Conservation (phyloP, 2,888 invertebrate genomes). For the Caenorhabditis macrosperma region DNA sequence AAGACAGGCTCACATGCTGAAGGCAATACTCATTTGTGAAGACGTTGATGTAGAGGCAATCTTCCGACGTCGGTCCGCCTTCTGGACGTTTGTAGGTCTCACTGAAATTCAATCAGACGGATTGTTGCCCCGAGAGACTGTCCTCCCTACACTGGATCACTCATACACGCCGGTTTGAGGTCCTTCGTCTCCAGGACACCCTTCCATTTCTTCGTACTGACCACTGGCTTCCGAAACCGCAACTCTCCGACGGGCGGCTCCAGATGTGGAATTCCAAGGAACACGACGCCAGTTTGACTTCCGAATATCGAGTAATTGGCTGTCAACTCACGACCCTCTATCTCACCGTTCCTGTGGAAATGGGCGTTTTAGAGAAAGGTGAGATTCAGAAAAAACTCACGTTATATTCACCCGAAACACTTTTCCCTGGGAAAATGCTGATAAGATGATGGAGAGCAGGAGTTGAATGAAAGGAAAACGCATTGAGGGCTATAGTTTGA, state of each 20-base stretch:
- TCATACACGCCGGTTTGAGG: conserved; percentile 53
- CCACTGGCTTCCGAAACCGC: conserved; percentile 25
- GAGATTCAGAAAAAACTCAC: not conserved
- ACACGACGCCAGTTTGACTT: conserved; percentile 40
- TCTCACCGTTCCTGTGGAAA: conserved; percentile 29
- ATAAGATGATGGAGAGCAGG: not conserved
- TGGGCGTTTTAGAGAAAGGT: not conserved
- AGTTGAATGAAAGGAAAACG: not conserved
- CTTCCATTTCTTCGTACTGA: conserved; percentile 25
- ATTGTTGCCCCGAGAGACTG: not conserved
- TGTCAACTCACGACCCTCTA: conserved; percentile 13
- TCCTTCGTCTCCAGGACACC: conserved; percentile 49
- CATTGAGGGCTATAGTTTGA: too few relatives aligned
- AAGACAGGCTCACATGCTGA: conserved; percentile 9
- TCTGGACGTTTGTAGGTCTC: conserved; percentile 29
- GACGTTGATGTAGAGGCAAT: conserved; percentile 55
- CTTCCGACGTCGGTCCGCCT: conserved; percentile 47
- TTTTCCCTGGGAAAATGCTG: not conserved
- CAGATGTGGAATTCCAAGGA: conserved; percentile 53
- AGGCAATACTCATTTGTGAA: conserved; percentile 39
- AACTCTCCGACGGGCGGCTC: conserved; percentile 40
- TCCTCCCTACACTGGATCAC: conserved; percentile 47
- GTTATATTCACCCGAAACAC: not conserved
- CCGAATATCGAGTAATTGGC: conserved; percentile 40
- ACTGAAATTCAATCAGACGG: conserved; percentile 1